These are phyloP conservation scores for Lagopus leucura DNA, from an alignment of 2,113 vertebrate species.

Conservation along the genomic window DNA sequence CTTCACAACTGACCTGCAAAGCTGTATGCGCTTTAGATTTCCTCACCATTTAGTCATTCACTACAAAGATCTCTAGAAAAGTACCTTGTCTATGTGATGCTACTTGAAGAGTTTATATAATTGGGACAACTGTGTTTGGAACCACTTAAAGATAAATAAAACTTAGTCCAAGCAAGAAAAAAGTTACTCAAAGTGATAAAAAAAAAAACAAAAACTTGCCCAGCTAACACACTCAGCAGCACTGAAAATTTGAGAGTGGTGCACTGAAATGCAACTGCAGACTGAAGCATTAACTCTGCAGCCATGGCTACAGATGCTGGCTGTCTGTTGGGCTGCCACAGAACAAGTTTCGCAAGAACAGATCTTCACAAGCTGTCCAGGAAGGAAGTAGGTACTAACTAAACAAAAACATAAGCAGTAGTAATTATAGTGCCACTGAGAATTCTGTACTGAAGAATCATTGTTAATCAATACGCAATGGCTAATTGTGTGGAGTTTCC, in stretches of 20 bases:
- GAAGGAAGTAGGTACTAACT: background rate
- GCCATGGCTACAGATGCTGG: background rate
- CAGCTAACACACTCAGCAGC: background rate
- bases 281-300: background rate
- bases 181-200: fast-evolving
- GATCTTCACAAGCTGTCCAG: background rate
- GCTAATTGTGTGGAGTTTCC: background rate
- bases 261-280: background rate
- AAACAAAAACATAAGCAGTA: background rate
- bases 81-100: background rate
- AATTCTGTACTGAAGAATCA: background rate
- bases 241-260: background rate
- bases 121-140: background rate
- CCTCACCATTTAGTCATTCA: background rate
- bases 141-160: background rate
- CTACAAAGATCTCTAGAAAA: background rate
- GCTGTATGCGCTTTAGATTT: background rate
- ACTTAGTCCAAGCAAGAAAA: background rate
- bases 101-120: background rate
- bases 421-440: background rate
- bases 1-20: background rate
- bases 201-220: background rate
- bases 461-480: background rate
- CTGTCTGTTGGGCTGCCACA: background rate
- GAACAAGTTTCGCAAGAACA: background rate